These are phyloP conservation scores for Coptodon rendalli DNA, from an alignment of 2,113 vertebrate genomes.

Conservation along the genomic window DNA sequence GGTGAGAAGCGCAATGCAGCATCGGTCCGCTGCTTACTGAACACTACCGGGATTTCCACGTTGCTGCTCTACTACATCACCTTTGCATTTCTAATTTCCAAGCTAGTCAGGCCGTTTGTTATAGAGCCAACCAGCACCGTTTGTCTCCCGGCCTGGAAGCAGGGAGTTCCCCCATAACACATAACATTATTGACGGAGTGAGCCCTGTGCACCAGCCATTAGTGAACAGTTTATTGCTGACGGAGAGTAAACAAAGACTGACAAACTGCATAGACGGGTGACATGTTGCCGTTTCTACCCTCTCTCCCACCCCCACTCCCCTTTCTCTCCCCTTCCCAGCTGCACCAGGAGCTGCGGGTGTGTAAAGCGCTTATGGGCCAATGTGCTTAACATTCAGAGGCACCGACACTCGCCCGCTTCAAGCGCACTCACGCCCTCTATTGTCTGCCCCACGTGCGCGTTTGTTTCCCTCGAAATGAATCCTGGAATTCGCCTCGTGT, in stretches of 20 bases:
- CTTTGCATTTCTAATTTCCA: slow-evolving; percentile 39
- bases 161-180: background rate
- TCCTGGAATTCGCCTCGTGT: background rate
- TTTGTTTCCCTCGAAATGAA: slow-evolving; percentile 40
- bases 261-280: slow-evolving; percentile 25
- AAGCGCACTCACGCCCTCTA: slow-evolving; percentile 54
- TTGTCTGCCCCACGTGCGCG: slow-evolving; percentile 27
- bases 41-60: slow-evolving; percentile 36
- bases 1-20: slow-evolving; percentile 73
- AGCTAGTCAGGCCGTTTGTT: background rate
- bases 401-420: slow-evolving; percentile 21
- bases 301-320: accelerated
- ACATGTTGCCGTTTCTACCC: background rate
- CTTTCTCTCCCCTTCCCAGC: background rate
- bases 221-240: slow-evolving; percentile 23
- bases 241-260: slow-evolving; percentile 40
- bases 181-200: slow-evolving; percentile 26
- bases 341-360: background rate
- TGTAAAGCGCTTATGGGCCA: background rate
- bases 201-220: background rate
- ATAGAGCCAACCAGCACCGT: background rate
- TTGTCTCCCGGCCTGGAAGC: background rate
- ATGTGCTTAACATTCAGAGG: slow-evolving; percentile 32
- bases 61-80: slow-evolving; percentile 13
- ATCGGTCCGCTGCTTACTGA: slow-evolving; percentile 51